Base-by-base conservation (phyloP, 1,140 invertebrate genomes). In the Varroa destructor region DNA sequence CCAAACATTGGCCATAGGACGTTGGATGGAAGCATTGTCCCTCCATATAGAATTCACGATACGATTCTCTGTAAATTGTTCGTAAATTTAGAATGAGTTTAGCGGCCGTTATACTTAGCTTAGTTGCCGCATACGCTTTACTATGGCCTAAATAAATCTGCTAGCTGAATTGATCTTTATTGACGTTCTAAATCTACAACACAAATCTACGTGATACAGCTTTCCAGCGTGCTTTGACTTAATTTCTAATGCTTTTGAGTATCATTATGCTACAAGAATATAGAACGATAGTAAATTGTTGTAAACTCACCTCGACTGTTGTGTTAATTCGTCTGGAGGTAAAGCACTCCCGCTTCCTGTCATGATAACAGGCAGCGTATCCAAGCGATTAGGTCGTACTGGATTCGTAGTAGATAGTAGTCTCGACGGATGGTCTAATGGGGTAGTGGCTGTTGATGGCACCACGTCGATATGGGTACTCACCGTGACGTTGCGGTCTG, bases 1-100 rank as follows among this genome's bases (percentile, higher is more conserved):
- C 61, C 61, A 67, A 36, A 67, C 61, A 67, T 8, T 67, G 61
- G 14, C 61, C 61, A 8, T 67, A 67, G 12, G 61, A 67, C 36
- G 61, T 67, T 12, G 61, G 61, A 37, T 67, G 61, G 36, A 46
- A 12, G 37, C 61, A 67, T 40, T 67, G 61, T n/a, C 61, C 61
- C 36, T 67, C 61, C 12, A 67, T 37, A 8, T 67, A 67, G 37
- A 36, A 67, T 36, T 67, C 61, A 14, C 61, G 14, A 37, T 12
- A 12, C 61, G 61, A 67, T 37, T 67, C 46, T 37, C 46, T 51
- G 46, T 8, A 51, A 51, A 51, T 51, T 40, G 61, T 4, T 46
- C 40, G 61, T 14, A 37, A 40, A 67, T 4, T 2, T 4, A 40
- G 12, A 67, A 58, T 37, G 36, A 58, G 36, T 58, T 5, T 42